Conservation (phyloP, 2,797 vertebrate genomes). For the Hylomyscus alleni region DNA sequence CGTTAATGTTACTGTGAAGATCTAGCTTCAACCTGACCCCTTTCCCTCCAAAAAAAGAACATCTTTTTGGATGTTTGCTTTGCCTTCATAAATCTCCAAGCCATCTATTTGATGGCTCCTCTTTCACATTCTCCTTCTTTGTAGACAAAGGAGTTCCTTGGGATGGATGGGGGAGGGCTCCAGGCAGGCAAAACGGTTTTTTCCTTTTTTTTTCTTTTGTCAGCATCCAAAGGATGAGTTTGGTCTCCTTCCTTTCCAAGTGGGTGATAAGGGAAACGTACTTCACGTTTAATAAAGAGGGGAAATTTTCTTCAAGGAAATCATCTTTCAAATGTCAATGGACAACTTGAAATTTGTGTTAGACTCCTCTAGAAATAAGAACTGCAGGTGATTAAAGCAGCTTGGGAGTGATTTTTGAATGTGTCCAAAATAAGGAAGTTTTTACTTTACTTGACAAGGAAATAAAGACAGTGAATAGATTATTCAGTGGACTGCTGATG, state of each 20-base stretch:
- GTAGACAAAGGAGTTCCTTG: background rate
- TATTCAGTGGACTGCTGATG: slow-evolving; percentile 74
- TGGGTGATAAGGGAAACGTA: slow-evolving; percentile 48
- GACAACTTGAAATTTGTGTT: slow-evolving; percentile 61
- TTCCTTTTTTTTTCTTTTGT: background rate
- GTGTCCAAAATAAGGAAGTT: slow-evolving; percentile 71
- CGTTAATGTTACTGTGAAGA: background rate
- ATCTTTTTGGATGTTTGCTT: background rate
- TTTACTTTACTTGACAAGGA: slow-evolving; percentile 82
- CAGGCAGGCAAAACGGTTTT: slow-evolving; percentile 3
- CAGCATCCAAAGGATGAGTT: slow-evolving; percentile 33
- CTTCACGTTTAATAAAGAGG: slow-evolving; percentile 57
- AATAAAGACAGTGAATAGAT: slow-evolving; percentile 80
- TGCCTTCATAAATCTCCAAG: background rate
- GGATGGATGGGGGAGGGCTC: background rate
- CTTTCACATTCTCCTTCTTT: background rate
- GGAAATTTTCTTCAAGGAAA: background rate
- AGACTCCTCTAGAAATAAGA: slow-evolving; percentile 63
- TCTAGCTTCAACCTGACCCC: background rate
- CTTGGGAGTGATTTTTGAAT: slow-evolving; percentile 68
- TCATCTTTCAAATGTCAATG: slow-evolving; percentile 63
- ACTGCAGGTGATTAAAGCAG: slow-evolving; percentile 64
- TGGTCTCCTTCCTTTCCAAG: slow-evolving; percentile 47
- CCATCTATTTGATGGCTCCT: background rate
- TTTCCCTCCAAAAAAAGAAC: background rate